Conservation (phyloP, 2,797 vertebrate genomes). For the Eidolon dupreanum region DNA sequence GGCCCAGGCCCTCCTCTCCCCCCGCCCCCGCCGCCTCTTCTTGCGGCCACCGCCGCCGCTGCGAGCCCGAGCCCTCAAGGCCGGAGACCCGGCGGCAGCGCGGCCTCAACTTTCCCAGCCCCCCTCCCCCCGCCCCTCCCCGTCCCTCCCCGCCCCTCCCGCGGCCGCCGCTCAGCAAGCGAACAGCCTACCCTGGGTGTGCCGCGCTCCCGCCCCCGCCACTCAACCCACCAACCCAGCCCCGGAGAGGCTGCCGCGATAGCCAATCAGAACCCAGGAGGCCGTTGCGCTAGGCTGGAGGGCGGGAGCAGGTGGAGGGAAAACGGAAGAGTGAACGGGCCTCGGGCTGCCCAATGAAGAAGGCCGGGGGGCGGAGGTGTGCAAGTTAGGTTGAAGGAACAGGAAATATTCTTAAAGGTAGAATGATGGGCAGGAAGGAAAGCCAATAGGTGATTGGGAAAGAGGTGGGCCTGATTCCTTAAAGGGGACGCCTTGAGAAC, state of each 20-base stretch:
- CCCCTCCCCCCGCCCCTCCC: constrained; percentile 76
- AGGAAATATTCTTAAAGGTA: constrained; percentile 84
- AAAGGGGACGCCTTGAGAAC: constrained; percentile 72
- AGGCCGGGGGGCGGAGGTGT: constrained; percentile 34
- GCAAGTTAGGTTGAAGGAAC: constrained; percentile 82
- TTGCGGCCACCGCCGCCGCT: constrained; percentile 68
- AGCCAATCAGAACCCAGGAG: constrained; percentile 25
- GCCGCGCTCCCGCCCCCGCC: constrained; percentile 41
- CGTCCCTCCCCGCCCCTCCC: constrained; percentile 64
- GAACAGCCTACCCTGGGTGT: constrained; percentile 69
- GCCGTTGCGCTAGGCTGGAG: background rate
- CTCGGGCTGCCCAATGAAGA: constrained; percentile 68
- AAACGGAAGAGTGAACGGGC: constrained; percentile 5
- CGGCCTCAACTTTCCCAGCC: constrained; percentile 81
- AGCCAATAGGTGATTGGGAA: constrained; percentile 68
- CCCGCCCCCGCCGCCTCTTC: constrained; percentile 48
- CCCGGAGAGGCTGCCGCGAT: background rate
- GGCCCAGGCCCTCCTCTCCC: constrained; percentile 73
- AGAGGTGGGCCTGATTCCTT: constrained; percentile 75
- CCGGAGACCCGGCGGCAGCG: constrained; percentile 75
- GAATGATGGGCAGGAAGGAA: constrained; percentile 71
- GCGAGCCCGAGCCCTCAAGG: constrained; percentile 74
- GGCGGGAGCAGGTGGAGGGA: constrained; percentile 61
- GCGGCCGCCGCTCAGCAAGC: constrained; percentile 39
- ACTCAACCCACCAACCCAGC: background rate